Conservation (phyloP, 2,113 vertebrate species). For the Eudyptes chrysolophus region DNA sequence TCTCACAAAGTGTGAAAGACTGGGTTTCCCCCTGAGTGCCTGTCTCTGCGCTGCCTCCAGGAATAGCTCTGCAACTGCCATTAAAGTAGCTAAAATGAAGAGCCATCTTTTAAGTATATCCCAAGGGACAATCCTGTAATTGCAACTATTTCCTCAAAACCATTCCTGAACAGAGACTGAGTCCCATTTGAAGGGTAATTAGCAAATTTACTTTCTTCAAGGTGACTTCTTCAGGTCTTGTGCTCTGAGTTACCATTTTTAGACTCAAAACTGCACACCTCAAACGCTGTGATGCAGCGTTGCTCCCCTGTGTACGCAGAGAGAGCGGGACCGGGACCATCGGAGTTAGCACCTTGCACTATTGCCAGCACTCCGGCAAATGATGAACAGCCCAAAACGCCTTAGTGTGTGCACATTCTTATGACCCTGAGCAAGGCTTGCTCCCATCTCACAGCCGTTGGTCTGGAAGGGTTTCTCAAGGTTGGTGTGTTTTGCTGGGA, state of each 20-base stretch:
- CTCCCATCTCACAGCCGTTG: not conserved
- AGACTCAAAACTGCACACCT: too few species aligned
- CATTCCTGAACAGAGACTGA: not conserved
- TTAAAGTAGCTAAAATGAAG: not conserved
- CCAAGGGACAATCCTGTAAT: not conserved
- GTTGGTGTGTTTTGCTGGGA: not conserved
- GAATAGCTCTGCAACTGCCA: not conserved
- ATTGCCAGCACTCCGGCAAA: accelerated
- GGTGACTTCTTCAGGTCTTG: not conserved
- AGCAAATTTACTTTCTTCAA: not conserved
- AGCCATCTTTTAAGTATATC: not conserved
- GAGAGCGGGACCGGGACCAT: accelerated
- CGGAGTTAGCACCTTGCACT: accelerated
- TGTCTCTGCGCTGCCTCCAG: not conserved
- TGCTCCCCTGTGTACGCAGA: not conserved
- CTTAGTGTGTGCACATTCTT: not conserved
- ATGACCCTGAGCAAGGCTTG: not conserved
- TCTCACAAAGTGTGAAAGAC: too few species aligned
- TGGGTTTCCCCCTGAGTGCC: not conserved
- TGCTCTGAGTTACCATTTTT: not conserved
- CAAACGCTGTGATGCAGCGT: accelerated
- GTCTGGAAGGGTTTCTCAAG: not conserved
- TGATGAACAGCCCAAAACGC: not conserved
- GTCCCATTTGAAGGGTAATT: not conserved
- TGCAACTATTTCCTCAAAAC: not conserved